Evolutionary conservation across 1,140 invertebrate genomes (phyloP).

Genomic region (Zophobas morio): DNA sequence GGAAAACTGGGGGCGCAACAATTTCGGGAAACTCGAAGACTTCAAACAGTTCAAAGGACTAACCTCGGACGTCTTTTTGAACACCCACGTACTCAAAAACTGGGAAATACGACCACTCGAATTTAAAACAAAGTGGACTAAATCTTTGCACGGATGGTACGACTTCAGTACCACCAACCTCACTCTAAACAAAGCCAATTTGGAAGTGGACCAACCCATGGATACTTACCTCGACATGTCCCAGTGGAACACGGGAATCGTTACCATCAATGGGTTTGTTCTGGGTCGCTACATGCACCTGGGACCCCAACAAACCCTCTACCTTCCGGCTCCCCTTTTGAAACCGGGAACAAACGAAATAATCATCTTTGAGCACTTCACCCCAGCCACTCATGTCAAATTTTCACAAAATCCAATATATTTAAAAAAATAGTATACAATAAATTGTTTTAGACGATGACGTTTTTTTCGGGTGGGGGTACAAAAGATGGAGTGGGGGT

Average conservation of each 20-base stretch:
- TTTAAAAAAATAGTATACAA: constrained; percentile 3
- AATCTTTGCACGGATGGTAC: constrained; percentile 51
- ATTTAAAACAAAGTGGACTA: constrained; percentile 67
- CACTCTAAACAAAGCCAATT: constrained; percentile 57
- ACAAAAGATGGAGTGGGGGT: constrained; percentile 37
- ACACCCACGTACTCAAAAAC: constrained; percentile 63
- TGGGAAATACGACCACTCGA: constrained; percentile 71
- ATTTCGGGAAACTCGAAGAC: constrained; percentile 69
- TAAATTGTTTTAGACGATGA: constrained; percentile 27
- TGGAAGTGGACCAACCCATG: constrained; percentile 27
- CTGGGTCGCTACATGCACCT: constrained; percentile 72
- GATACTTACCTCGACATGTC: constrained; percentile 65
- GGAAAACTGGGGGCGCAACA: constrained; percentile 74
- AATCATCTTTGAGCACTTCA: constrained; percentile 61
- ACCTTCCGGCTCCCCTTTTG: constrained; percentile 72
- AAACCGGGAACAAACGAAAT: constrained; percentile 68
- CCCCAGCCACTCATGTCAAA: constrained; percentile 32
- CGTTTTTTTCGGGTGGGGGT: constrained; percentile 26
- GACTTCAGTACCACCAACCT: constrained; percentile 51
- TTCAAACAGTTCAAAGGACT: constrained; percentile 71
- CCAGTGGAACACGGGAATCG: constrained; percentile 71
- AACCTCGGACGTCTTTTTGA: constrained; percentile 66
- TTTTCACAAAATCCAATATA: constrained; percentile 50
- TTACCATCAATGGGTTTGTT: constrained; percentile 76
- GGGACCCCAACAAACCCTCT: constrained; percentile 73